Evolutionary conservation across 2,113 vertebrate genomes (phyloP), one percentile per base, ranked within the genome.

Genomic region (Crotophaga sulcirostris): DNA sequence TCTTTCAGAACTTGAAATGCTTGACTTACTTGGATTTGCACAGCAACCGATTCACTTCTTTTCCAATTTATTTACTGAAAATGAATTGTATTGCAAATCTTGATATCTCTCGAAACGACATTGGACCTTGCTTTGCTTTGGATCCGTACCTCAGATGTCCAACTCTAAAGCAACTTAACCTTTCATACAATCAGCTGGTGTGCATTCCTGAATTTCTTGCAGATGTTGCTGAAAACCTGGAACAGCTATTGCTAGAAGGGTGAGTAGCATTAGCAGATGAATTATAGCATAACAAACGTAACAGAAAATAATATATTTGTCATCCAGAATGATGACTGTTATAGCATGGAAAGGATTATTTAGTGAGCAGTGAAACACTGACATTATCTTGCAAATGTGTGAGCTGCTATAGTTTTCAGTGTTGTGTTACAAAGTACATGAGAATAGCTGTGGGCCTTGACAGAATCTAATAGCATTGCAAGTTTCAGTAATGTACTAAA

Each of bases 11-110:
- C 87, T 96, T 99, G 91, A 98, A 94, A 93, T 98, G 98, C 88
- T 94, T 99, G 97, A 99, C 97, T 16, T 98, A 98, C 28, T 97
- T 99, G 97, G 99, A 99, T 97, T 98, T 99, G 86, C 99, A 99
- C 93, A 98, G 98, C 63, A 99, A 99, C 95, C 98, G 96, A 40
- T 98, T 99, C 42, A 96, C 94, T 82, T 97, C 96, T 3, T 98
- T 99, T 94, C 99, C 99, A 0, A 85, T 62, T 14, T 98, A 98
- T 62, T 88, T 99, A 90, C 96, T 99, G 94, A 98, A 98, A 90
- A 98, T 99, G 97, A 98, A 96, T 19, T 98, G 97, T 4, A 97
- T 99, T 40, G 95, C 81, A 85, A 96, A 72, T 47, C 98, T 99
- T 33, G 99, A 99, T 79, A 92, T 99, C 60, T 99, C 99, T 26